These are phyloP conservation scores for Dolichoris vasculosae DNA, from an alignment of 1,140 invertebrate genomes.

Conservation along the genomic window DNA sequence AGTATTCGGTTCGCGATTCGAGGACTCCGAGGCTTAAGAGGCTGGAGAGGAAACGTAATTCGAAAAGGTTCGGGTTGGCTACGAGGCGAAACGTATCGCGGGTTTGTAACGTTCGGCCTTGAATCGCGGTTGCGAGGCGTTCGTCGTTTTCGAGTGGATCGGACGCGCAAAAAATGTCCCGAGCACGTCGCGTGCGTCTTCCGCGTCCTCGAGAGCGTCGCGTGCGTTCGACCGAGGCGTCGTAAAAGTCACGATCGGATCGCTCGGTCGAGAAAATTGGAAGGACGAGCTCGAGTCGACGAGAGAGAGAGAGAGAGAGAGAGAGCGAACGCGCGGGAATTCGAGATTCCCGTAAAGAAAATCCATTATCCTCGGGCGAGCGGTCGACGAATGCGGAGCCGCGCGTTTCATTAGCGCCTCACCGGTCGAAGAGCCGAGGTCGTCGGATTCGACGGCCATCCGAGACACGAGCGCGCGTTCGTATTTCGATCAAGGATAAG, in stretches of 20 bases:
- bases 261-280: not conserved
- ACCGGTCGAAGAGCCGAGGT: not conserved
- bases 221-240: not conserved
- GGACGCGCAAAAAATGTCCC: too few species aligned
- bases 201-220: not conserved
- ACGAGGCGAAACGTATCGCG: not conserved
- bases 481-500: not conserved
- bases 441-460: not conserved
- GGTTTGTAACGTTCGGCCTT: not conserved
- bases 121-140: not conserved
- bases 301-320: not conserved
- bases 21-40: too few species aligned
- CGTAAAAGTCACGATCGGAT: not conserved
- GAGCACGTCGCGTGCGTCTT: not conserved
- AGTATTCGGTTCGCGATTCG: not conserved
- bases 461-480: not conserved
- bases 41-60: too few species aligned
- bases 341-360: not conserved
- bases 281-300: not conserved
- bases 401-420: slow-evolving; percentile 17
- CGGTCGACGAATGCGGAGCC: not conserved
- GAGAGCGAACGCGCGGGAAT: not conserved
- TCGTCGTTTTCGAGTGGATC: not conserved
- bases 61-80: not conserved
- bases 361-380: not conserved